Percentiles rank a stretch among this genome's conserved stretches.
phyloP scores from a whole-genome alignment of 2,113 vertebrate species.

The Verasper variegatus region DNA sequence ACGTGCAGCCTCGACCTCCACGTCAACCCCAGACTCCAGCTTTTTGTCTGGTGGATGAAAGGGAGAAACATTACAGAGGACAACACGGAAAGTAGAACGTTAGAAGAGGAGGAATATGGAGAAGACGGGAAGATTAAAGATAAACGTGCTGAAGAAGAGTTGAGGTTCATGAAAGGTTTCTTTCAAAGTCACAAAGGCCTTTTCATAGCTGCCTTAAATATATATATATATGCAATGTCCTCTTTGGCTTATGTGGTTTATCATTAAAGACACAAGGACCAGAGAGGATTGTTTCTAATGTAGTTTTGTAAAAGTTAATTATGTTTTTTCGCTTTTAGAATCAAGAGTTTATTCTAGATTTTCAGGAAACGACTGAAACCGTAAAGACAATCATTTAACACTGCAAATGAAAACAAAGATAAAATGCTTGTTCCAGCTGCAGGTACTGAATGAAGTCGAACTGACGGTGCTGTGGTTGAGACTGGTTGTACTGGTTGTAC shows the following conservation, averaged over 20 bases:
- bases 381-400: conserved; percentile 31
- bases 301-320: conserved; percentile 1
- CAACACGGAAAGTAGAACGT: neutral
- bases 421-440: conserved; percentile 21
- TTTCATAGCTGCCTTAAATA: conserved; percentile 24
- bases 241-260: neutral
- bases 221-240: conserved; percentile 16
- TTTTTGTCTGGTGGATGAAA: neutral
- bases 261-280: conserved; percentile 8
- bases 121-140: neutral
- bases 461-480: conserved; percentile 55
- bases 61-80: neutral
- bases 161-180: no score
- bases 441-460: conserved; percentile 66
- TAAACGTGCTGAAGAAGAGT: conserved; percentile 6
- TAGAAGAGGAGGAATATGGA: no score
- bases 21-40: no score
- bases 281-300: conserved; percentile 11
- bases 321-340: no score
- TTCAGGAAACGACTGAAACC: neutral
- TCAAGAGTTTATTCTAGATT: neutral
- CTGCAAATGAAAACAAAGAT: neutral
- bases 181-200: neutral
- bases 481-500: neutral
- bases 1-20: conserved; percentile 31